Base-by-base conservation (phyloP, 2,888 invertebrate species). In the Linhomoeus sp. region DNA sequence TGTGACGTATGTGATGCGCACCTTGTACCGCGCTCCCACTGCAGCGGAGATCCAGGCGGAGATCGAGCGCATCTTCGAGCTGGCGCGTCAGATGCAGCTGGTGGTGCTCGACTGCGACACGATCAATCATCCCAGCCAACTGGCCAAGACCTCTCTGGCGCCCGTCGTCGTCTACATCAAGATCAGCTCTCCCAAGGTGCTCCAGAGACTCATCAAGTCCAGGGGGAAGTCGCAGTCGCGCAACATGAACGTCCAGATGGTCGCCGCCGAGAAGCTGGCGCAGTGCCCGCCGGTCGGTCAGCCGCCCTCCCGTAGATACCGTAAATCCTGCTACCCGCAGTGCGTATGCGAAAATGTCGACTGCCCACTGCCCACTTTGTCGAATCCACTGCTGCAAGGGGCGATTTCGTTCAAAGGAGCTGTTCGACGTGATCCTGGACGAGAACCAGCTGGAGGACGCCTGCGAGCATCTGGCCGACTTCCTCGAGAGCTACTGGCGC, bases 381-480 rank as follows among this genome's bases (percentile, higher is more conserved):
- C 12, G 29, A 29, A 29, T 9, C 12, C 5, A 9, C 12, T 29
- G 5, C 12, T 5, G 29, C 5, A 29, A 29, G 29, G 5, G 5
- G 7, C 7, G 12, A 29, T 29, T 29, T 29, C 12, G 25, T 22
- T 52, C 53, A 26, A 41, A 63, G 57, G 92, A 97, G 66, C 87
- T 94, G 87, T 99, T 97, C 72, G 97, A 99, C 72, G 84, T 99
- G 50, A 81, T 90, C 58, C 75, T 97, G 60, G 97, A 99, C 66
- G 94, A 99, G 70, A 97, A 97, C 70, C 94, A 97, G 71, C 73
- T 97, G 60, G 92, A 97, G 67, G 97, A 99, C 65, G 97, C 97
- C 23, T 99, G 97, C 69, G 90, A 92, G 66, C 92, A 92, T 70
- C 81, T 99, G 65, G 90, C 90, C 29, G 92, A 92, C 71, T 92